These are phyloP conservation scores for Uria aalge DNA, from an alignment of 2,113 vertebrate genomes.

Conservation along the genomic window DNA sequence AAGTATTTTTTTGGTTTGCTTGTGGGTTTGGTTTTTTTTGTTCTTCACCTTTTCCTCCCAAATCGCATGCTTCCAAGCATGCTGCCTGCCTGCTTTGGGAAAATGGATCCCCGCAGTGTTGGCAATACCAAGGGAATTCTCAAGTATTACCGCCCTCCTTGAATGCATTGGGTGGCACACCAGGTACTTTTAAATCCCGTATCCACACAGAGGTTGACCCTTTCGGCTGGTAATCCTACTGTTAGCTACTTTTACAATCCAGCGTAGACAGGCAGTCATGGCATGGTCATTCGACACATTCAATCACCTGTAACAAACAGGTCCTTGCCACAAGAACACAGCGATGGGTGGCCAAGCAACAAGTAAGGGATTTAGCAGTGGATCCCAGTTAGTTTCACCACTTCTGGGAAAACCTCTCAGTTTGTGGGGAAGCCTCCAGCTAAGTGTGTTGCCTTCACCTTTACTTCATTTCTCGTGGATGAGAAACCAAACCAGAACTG, in stretches of 20 bases:
- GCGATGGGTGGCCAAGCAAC: fast-evolving
- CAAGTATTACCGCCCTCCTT: neutral
- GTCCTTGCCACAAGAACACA: neutral
- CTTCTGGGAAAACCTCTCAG: neutral
- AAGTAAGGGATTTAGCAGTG: neutral
- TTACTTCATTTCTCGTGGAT: neutral
- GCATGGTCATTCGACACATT: too few relatives aligned
- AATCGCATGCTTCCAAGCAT: neutral
- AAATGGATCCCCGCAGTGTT: neutral
- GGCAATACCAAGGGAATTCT: neutral
- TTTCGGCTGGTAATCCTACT: neutral
- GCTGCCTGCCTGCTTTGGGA: neutral
- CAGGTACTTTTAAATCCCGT: neutral
- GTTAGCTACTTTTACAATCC: neutral
- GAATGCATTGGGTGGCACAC: neutral
- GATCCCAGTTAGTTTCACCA: neutral
- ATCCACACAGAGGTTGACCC: neutral
- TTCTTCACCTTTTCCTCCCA: neutral
- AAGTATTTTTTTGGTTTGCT: neutral
- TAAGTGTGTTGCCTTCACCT: neutral
- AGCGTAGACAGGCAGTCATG: neutral
- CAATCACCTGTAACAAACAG: neutral
- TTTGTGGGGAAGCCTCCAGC: neutral
- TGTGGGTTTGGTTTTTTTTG: neutral
- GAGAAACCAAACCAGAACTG: neutral